Percentiles rank a stretch among this genome's conserved stretches.
These are phyloP conservation scores for Lagopus muta DNA, from an alignment of 2,113 vertebrate genomes.

Conservation along the genomic window DNA sequence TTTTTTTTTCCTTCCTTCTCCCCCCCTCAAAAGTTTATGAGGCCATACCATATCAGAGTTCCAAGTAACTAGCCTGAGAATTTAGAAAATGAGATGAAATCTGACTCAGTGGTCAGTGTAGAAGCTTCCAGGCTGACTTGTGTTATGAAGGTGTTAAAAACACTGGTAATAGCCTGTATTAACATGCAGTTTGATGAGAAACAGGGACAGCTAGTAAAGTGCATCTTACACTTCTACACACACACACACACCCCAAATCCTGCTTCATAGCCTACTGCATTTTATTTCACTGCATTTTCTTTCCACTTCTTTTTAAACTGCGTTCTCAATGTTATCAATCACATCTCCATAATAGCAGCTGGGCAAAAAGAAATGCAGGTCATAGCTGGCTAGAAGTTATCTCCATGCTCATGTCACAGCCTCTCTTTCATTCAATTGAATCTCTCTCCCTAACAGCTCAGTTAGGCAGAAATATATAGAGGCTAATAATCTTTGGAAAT, in stretches of 20 bases:
- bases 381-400: fast-evolving
- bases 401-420: not conserved
- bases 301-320: not conserved
- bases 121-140: not conserved
- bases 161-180: not conserved
- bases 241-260: not conserved
- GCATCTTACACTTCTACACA: not conserved
- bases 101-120: not conserved
- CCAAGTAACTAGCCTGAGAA: not conserved
- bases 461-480: not conserved
- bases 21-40: not conserved
- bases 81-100: not conserved
- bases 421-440: not conserved
- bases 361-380: fast-evolving
- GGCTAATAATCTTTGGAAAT: not conserved
- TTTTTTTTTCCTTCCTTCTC: not conserved
- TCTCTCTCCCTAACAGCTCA: not conserved
- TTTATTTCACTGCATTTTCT: not conserved
- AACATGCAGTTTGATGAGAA: not conserved
- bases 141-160: not conserved
- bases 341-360: not conserved
- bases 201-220: not conserved
- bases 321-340: not conserved
- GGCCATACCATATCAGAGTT: not conserved
- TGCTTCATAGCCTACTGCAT: not conserved